phyloP scores from a whole-genome alignment of 2,113 vertebrate genomes.

The Camelus bactrianus region DNA sequence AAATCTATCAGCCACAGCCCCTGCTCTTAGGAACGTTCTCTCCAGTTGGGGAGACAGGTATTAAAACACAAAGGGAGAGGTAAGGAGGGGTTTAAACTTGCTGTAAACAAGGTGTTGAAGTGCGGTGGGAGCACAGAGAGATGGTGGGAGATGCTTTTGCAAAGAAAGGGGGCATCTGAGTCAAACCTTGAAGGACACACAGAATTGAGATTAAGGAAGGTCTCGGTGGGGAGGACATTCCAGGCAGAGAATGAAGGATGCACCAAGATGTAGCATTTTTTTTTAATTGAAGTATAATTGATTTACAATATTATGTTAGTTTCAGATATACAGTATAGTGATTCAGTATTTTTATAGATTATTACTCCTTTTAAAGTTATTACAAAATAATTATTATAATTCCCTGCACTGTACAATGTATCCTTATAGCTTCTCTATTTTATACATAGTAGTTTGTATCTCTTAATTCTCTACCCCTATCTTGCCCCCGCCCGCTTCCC shows the following conservation, averaged over 20 bases:
- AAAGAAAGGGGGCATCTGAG: not conserved
- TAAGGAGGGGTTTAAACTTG: not conserved
- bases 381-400: not conserved
- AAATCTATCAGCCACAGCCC: not conserved
- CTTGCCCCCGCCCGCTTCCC: not conserved
- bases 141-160: not conserved
- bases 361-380: not conserved
- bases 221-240: not conserved
- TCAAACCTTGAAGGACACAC: not conserved
- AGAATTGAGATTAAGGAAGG: not conserved
- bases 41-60: not conserved
- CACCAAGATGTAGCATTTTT: not conserved
- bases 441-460: not conserved
- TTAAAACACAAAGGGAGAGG: not conserved
- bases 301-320: not conserved
- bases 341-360: not conserved
- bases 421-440: not conserved
- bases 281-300: not conserved
- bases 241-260: not conserved
- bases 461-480: not conserved
- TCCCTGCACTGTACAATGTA: not conserved
- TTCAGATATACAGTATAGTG: not conserved
- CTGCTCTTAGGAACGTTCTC: not conserved
- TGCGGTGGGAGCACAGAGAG: not conserved
- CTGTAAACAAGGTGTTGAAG: not conserved